phyloP scores from a whole-genome alignment of 2,888 invertebrate species.

The Ariolimax columbianus region DNA sequence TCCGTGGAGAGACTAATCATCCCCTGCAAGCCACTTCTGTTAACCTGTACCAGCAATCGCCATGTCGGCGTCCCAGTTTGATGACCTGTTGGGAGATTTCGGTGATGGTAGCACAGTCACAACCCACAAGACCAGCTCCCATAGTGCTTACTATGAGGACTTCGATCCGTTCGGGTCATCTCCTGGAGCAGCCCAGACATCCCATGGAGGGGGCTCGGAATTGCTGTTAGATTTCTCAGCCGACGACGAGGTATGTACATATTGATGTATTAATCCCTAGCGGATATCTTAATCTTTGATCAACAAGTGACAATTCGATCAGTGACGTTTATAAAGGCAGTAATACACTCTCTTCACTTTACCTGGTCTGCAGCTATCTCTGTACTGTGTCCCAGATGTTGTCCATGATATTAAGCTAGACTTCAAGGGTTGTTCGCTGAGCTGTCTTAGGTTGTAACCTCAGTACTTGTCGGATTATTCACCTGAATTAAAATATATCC shows the following conservation, averaged over 20 bases:
- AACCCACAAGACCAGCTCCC: slow-evolving; percentile 55
- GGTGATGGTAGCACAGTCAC: slow-evolving; percentile 44
- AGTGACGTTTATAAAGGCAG: too few species aligned
- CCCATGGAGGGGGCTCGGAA: slow-evolving; percentile 41
- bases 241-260: slow-evolving; percentile 8
- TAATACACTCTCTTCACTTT: too few species aligned
- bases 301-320: too few species aligned
- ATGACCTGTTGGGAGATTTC: slow-evolving; percentile 47
- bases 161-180: slow-evolving; percentile 67
- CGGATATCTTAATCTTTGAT: too few species aligned
- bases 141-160: slow-evolving; percentile 58
- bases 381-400: too few species aligned
- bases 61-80: slow-evolving; percentile 49
- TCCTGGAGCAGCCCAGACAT: slow-evolving; percentile 50
- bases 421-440: too few species aligned
- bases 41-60: background rate
- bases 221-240: slow-evolving; percentile 56
- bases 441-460: too few species aligned
- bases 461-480: too few species aligned
- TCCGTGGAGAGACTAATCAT: background rate
- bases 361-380: too few species aligned
- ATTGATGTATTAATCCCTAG: background rate
- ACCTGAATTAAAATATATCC: too few species aligned
- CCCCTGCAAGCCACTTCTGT: background rate
- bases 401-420: too few species aligned